A percentile compares a stretch with the other conserved stretches of the same genome.
Evolutionary conservation across 2,113 vertebrate species (phyloP).

Genomic region (Peromyscus leucopus): DNA sequence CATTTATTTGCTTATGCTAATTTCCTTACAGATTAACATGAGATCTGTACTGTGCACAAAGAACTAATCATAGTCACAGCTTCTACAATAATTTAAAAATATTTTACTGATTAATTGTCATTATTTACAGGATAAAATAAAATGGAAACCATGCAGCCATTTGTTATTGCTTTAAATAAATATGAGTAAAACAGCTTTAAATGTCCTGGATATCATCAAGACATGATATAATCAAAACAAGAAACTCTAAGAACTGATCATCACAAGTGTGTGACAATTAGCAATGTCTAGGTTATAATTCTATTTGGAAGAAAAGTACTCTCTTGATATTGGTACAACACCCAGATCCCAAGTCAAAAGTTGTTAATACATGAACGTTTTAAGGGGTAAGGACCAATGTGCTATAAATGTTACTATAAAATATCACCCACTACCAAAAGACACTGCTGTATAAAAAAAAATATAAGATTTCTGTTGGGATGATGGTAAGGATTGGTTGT

Average conservation of each 20-base stretch:
- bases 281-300: slow-evolving; percentile 60
- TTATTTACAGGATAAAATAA: background rate
- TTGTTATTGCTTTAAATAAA: background rate
- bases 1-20: background rate
- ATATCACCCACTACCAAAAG: slow-evolving; percentile 30
- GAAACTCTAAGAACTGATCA: background rate
- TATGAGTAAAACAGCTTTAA: background rate
- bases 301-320: slow-evolving; percentile 59
- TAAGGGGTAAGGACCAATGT: background rate
- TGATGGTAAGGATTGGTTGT: background rate
- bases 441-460: background rate
- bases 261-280: background rate
- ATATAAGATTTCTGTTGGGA: background rate
- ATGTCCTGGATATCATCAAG: background rate
- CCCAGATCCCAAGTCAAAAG: slow-evolving; percentile 20
- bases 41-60: background rate
- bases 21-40: background rate
- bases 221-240: slow-evolving; percentile 53
- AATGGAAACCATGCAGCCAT: background rate
- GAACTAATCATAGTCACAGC: background rate
- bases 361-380: background rate
- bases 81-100: background rate
- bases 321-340: slow-evolving; percentile 30
- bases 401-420: slow-evolving; percentile 7
- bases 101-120: background rate